Conservation (phyloP, 2,113 vertebrate genomes). For the Takifugu bimaculatus region DNA sequence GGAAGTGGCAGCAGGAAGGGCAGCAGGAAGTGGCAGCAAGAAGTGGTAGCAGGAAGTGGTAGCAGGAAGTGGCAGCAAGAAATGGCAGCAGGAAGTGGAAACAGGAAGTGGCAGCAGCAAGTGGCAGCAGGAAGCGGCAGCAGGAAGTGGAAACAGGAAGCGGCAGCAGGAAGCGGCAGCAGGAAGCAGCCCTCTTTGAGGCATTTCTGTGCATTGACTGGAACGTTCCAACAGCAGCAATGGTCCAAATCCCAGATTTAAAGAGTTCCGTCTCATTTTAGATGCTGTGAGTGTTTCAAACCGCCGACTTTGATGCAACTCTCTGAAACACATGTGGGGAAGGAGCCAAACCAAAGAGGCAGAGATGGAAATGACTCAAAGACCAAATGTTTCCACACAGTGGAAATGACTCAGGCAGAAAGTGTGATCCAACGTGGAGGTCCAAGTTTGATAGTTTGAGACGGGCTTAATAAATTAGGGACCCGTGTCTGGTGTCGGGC, state of each 20-base stretch:
- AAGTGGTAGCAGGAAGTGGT: neutral
- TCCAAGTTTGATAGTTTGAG: neutral
- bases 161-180: neutral
- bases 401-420: neutral
- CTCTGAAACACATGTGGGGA: slow-evolving; percentile 4
- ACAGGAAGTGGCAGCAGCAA: no score
- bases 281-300: slow-evolving; percentile 1
- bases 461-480: neutral
- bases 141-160: no score
- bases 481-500: neutral
- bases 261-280: neutral
- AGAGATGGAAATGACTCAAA: neutral
- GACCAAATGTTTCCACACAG: slow-evolving; percentile 1
- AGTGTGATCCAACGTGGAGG: neutral
- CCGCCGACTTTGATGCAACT: slow-evolving; percentile 8
- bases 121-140: no score
- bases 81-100: no score
- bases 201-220: neutral
- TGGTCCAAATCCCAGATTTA: neutral
- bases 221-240: neutral
- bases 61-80: no score
- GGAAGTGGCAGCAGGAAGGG: no score
- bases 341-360: neutral
- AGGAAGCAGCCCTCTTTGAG: neutral
- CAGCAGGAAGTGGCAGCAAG: no score